Base-by-base conservation (phyloP, 2,888 invertebrate species). In the Tinea semifulvella region DNA sequence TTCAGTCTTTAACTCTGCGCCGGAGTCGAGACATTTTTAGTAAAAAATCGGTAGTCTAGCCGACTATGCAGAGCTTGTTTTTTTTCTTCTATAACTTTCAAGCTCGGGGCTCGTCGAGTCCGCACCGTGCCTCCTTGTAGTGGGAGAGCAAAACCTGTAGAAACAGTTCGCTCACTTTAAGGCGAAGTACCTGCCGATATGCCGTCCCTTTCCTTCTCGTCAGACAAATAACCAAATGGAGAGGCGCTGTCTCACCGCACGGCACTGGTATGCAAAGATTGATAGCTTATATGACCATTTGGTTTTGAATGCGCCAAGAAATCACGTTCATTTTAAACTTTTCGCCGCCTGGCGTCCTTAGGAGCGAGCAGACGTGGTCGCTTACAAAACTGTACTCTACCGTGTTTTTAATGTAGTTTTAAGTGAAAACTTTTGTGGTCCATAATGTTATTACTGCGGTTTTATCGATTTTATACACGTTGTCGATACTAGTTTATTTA, bases 251-350 rank as follows among this genome's bases (percentile, higher is more conserved):
- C 65, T 77, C 79, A 74, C 63, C 68, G 56, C 62, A 69, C 73
- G 65, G 74, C 74, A 70, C 76, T 79, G 79, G 80, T 80, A 80
- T 80, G 80, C 79, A 79, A 80, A 80, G 80, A 80, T 77, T 79
- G 79, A 79, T 79, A 80, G 79, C 72, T 70, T 79, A 74, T 80
- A 77, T 68, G 80, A 76, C 80, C 77, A 79, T 80, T 80, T 69
- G 80, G 70, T 76, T 77, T 74, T 75, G 73, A 75, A 72, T 72
- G 70, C 72, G 69, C 66, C 64, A 63, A 73, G 80, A 79, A 80
- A 80, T 80, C 80, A 79, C 79, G 80, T 75, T 68, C 79, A 72
- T 72, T 69, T 74, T 70, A 48, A 53, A 75, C 60, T 75, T 80
- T 80, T 77, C 75, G 76, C 76, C 66, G 71, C 70, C 73, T 73